These are phyloP conservation scores for Haliclystus octoradiatus DNA, from an alignment of 30 jellyfish, hydroid and myxozoan genomes.

Conservation along the genomic window DNA sequence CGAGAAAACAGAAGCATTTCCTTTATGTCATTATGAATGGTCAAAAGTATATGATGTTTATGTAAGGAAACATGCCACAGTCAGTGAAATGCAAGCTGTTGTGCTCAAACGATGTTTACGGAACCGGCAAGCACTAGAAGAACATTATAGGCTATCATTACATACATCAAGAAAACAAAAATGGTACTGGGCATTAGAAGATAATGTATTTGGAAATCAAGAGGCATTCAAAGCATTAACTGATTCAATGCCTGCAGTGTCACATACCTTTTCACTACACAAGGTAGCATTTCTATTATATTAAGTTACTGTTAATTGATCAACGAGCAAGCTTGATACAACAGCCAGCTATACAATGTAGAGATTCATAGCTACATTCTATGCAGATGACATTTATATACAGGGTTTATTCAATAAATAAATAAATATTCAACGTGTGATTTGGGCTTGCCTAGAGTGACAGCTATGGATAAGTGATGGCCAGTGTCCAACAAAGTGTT, in stretches of 20 bases:
- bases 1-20: slow-evolving; percentile 78
- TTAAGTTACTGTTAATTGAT: too few relatives aligned
- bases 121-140: slow-evolving; percentile 90
- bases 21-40: slow-evolving; percentile 97
- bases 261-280: slow-evolving; percentile 75
- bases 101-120: slow-evolving; percentile 81
- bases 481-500: too few relatives aligned
- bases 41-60: slow-evolving; percentile 64
- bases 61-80: slow-evolving; percentile 72
- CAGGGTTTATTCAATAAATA: too few relatives aligned
- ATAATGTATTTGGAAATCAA: slow-evolving; percentile 81
- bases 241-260: slow-evolving; percentile 92
- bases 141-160: slow-evolving; percentile 72
- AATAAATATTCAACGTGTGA: too few relatives aligned
- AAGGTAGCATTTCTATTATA: slow-evolving; percentile 32
- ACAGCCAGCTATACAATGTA: too few relatives aligned
- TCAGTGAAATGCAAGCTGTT: slow-evolving; percentile 66
- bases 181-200: slow-evolving; percentile 89
- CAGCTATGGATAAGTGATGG: too few relatives aligned
- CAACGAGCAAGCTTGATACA: too few relatives aligned
- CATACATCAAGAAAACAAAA: slow-evolving; percentile 91
- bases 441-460: too few relatives aligned
- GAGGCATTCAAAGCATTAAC: slow-evolving; percentile 84
- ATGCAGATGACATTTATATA: too few relatives aligned
- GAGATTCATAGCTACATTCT: too few relatives aligned